Conservation (phyloP, 2,113 vertebrate species). For the Cottus gobio region DNA sequence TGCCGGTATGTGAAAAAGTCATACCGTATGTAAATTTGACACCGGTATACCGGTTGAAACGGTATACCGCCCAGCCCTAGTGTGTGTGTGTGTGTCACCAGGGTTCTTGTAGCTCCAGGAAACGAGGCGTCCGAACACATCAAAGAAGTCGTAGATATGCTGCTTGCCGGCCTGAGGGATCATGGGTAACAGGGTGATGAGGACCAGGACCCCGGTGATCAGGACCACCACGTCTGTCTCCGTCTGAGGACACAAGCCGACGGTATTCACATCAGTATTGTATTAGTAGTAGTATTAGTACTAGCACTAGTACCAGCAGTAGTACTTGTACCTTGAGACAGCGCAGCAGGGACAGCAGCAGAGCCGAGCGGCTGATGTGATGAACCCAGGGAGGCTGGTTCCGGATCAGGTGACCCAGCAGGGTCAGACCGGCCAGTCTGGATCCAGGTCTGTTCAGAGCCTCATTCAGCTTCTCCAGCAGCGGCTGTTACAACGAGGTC, state of each 20-base stretch:
- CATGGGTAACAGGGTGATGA: conserved; percentile 96
- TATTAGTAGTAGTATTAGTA: neutral
- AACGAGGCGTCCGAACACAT: conserved; percentile 95
- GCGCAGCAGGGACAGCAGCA: conserved; percentile 91
- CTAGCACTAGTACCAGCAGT: no score
- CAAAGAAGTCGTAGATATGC: conserved; percentile 96
- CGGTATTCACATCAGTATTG: neutral
- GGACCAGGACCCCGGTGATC: conserved; percentile 93
- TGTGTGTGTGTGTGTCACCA: conserved; percentile 67
- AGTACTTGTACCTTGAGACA: conserved; percentile 92
- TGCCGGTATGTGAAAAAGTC: no score
- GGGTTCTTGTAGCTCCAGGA: conserved; percentile 94
- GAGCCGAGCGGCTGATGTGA: conserved; percentile 90
- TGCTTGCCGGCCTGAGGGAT: conserved; percentile 96
- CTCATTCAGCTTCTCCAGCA: conserved; percentile 96
- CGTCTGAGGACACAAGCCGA: conserved; percentile 78
- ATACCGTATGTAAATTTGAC: no score
- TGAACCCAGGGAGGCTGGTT: conserved; percentile 97
- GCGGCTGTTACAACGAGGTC: conserved; percentile 73
- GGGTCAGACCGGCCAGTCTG: conserved; percentile 86
- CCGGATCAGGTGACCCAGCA: conserved; percentile 92
- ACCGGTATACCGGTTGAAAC: no score
- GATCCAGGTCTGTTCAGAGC: conserved; percentile 87
- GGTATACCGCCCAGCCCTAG: no score
- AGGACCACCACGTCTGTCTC: conserved; percentile 92